Conservation (phyloP, 1,140 invertebrate species). For the Drosophila cardini region DNA sequence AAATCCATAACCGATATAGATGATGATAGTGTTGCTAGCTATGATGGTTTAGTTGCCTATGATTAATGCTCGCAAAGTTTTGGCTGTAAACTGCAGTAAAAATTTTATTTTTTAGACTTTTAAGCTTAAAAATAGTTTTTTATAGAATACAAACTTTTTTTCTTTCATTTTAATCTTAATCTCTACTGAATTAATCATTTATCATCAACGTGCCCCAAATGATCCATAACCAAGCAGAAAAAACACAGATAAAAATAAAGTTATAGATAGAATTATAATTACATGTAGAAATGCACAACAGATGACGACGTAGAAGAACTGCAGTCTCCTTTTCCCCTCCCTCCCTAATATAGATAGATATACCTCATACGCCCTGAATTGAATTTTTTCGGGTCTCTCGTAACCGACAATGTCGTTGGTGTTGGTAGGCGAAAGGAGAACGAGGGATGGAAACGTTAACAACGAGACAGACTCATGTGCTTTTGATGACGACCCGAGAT, state of each 20-base stretch:
- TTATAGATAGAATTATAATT: constrained; percentile 37
- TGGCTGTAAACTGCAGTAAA: too few relatives aligned
- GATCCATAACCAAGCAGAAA: constrained; percentile 24
- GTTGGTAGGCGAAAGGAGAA: neutral
- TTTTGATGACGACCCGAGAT: constrained; percentile 50
- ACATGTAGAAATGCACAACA: constrained; percentile 70
- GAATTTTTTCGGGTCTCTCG: neutral
- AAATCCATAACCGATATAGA: constrained; percentile 27
- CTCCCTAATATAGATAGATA: neutral
- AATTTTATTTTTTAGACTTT: too few relatives aligned
- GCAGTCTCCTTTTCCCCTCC: neutral
- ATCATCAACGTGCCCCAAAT: constrained; percentile 42
- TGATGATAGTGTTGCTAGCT: constrained; percentile 16
- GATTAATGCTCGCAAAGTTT: constrained; percentile 26
- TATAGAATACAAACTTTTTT: too few relatives aligned
- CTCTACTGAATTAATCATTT: too few relatives aligned
- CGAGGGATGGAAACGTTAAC: neutral
- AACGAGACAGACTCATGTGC: constrained; percentile 38
- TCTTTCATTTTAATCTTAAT: too few relatives aligned
- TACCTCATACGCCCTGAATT: neutral
- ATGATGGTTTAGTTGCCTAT: constrained; percentile 34
- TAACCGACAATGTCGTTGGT: constrained; percentile 14
- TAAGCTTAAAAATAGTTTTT: too few relatives aligned
- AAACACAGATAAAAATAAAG: constrained; percentile 8
- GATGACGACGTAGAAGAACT: constrained; percentile 38